Conservation (phyloP, 2,888 invertebrate species). For the Neria commutata region DNA sequence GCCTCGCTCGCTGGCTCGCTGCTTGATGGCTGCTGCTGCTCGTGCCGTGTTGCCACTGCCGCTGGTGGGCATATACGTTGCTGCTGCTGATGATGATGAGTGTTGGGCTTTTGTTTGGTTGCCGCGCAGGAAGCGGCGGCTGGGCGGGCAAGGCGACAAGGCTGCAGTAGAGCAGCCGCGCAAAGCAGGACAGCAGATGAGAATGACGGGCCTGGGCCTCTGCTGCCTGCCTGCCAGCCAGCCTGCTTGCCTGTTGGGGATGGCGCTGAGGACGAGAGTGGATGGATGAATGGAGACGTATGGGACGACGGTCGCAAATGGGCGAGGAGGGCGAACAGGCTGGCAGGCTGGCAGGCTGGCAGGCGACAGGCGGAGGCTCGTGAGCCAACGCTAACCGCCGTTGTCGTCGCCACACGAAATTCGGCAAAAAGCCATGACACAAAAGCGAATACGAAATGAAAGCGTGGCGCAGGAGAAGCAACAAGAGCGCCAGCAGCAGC, state of each 20-base stretch:
- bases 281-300: neutral
- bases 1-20: conserved; percentile 19
- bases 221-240: conserved; percentile 6
- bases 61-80: conserved; percentile 12
- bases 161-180: neutral
- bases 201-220: neutral
- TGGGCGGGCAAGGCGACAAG: neutral
- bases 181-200: neutral
- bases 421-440: conserved; percentile 1
- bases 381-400: conserved; percentile 1
- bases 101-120: neutral
- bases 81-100: no score
- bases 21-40: conserved; percentile 10
- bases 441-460: conserved; percentile 3
- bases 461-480: no score
- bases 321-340: conserved; percentile 17
- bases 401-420: conserved; percentile 1
- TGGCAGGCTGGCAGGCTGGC: conserved; percentile 19
- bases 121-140: neutral
- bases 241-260: no score
- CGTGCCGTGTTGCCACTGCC: conserved; percentile 24
- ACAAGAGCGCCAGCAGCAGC: conserved; percentile 8
- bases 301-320: neutral
- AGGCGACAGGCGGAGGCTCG: conserved; percentile 1
- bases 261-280: no score